phyloP scores from a whole-genome alignment of 2,113 vertebrate genomes.

The Eptatretus burgeri region DNA sequence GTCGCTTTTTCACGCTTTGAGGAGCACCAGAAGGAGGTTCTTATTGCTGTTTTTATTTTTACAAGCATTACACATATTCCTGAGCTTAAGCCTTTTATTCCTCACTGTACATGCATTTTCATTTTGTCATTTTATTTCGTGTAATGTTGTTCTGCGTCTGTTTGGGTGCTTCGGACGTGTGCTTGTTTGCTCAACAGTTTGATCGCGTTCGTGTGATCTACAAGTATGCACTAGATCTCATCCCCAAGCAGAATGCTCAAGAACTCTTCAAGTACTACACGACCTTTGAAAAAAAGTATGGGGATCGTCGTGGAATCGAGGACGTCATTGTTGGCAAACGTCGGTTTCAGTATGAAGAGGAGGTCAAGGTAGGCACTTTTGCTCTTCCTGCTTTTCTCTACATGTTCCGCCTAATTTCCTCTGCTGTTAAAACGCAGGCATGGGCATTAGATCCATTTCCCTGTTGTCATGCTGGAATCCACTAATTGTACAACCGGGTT shows the following conservation, averaged over 20 bases:
- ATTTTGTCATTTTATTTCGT: background rate
- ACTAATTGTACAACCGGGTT: no score
- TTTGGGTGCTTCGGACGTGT: background rate
- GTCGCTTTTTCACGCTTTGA: conserved; percentile 84
- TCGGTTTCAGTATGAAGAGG: conserved; percentile 85
- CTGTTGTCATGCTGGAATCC: no score
- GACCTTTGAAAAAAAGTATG: conserved; percentile 92
- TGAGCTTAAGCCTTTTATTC: no score
- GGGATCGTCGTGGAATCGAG: conserved; percentile 72
- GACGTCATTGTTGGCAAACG: conserved; percentile 91
- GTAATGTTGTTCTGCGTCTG: background rate
- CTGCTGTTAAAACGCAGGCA: no score
- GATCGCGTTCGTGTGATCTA: conserved; percentile 86
- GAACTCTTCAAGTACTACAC: conserved; percentile 95
- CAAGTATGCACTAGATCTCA: conserved; percentile 68
- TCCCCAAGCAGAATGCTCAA: conserved; percentile 71
- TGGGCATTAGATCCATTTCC: no score
- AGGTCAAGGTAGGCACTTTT: conserved; percentile 48
- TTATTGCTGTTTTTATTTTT: no score
- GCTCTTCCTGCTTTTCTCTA: no score
- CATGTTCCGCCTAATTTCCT: no score
- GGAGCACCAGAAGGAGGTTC: conserved; percentile 81
- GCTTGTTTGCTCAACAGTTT: conserved; percentile 25
- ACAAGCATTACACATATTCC: no score
- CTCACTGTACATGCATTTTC: no score